A percentile compares a stretch with the other conserved stretches of the same genome.
phyloP scores from a whole-genome alignment of 2,888 invertebrate genomes.

The Perizoma flavofasciatum region DNA sequence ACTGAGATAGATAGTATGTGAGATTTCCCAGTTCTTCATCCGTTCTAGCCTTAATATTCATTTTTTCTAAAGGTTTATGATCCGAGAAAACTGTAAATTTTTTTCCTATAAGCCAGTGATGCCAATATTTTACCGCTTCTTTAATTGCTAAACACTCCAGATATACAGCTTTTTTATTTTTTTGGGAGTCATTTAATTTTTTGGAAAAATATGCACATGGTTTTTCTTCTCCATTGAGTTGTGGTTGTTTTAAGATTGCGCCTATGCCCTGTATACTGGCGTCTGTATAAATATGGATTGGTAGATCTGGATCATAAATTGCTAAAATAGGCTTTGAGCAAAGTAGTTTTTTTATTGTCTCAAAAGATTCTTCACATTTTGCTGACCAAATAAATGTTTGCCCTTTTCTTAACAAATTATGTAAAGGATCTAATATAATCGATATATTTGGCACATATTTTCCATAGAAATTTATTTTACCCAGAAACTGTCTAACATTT shows the following conservation, averaged over 20 bases:
- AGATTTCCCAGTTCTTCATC: too few species aligned
- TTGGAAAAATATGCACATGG: conserved; percentile 19
- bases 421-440: conserved; percentile 38
- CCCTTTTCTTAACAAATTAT: conserved; percentile 37
- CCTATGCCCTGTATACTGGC: conserved; percentile 23
- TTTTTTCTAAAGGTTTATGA: too few species aligned
- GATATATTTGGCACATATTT: conserved; percentile 40
- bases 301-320: conserved; percentile 21
- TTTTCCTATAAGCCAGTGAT: conserved; percentile 18
- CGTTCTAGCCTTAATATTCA: too few species aligned
- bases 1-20: conserved; percentile 37
- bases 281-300: conserved; percentile 29
- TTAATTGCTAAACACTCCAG: conserved; percentile 19
- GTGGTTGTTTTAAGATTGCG: conserved; percentile 20
- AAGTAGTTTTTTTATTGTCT: conserved; percentile 29
- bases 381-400: conserved; percentile 30
- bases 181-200: conserved; percentile 16
- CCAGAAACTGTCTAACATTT: conserved; percentile 23
- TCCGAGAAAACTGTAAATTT: conserved; percentile 5
- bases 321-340: conserved; percentile 32
- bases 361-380: conserved; percentile 32
- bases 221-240: conserved; percentile 19
- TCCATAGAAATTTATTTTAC: conserved; percentile 3
- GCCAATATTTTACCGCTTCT: conserved; percentile 23
- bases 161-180: conserved; percentile 19